phyloP scores from a whole-genome alignment of 2,797 vertebrate species.

The Onychomys torridus region DNA sequence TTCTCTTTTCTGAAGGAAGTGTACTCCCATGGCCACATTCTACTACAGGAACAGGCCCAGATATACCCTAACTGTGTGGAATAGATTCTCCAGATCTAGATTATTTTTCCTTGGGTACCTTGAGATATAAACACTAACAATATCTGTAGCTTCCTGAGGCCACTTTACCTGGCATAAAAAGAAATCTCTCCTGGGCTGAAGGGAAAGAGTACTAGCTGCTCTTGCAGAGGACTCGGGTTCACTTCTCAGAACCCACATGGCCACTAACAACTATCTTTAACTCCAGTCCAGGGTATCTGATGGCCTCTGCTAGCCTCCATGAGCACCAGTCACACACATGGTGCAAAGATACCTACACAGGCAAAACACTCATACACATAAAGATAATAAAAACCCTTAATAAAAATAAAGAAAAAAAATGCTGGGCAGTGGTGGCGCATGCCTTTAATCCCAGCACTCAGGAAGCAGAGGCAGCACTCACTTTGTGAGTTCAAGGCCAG shows the following conservation, averaged over 20 bases:
- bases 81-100: not conserved
- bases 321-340: not conserved
- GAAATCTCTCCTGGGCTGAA: not conserved
- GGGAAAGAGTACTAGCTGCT: not conserved
- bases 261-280: not conserved
- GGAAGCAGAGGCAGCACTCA: no score
- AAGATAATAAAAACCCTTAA: not conserved
- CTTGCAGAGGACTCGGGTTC: not conserved
- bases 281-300: not conserved
- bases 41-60: not conserved
- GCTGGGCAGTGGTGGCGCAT: no score
- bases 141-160: not conserved
- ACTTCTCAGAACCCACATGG: not conserved
- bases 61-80: not conserved
- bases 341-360: not conserved
- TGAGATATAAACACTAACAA: conserved; percentile 28
- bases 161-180: not conserved
- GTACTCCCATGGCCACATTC: not conserved
- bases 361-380: not conserved
- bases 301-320: not conserved
- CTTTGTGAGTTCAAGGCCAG: no score
- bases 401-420: not conserved
- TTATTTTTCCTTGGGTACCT: conserved; percentile 32
- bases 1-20: conserved; percentile 41
- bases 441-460: no score